Conservation (phyloP, 2,797 vertebrate genomes). For the Nyctibius grandis region DNA sequence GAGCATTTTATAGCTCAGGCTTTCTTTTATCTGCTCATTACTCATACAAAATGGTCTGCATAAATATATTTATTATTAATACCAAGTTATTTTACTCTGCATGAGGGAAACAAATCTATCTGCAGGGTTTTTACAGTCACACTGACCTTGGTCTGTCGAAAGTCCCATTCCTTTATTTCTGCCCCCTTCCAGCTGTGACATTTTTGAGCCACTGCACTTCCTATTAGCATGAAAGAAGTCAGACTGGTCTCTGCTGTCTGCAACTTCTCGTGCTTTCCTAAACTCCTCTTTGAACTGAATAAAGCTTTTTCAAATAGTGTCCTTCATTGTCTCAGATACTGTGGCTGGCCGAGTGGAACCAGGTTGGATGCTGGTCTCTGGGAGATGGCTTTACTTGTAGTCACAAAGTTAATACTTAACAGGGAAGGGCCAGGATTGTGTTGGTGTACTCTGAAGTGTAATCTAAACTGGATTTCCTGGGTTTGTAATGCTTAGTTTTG, state of each 20-base stretch:
- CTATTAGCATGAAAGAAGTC: neutral
- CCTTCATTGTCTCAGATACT: neutral
- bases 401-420: constrained; percentile 10
- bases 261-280: neutral
- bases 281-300: neutral
- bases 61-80: neutral
- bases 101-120: neutral
- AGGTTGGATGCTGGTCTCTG: neutral
- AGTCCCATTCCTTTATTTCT: neutral
- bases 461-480: constrained; percentile 18
- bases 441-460: neutral
- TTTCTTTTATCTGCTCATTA: neutral
- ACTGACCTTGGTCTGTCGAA: rapidly evolving
- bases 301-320: neutral
- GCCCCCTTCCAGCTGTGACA: neutral
- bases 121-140: neutral
- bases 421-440: neutral
- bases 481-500: neutral
- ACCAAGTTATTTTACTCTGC: neutral
- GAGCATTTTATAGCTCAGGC: neutral
- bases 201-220: neutral
- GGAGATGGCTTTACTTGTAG: neutral
- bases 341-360: neutral
- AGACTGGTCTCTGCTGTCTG: neutral
- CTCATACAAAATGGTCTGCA: neutral